Percentiles rank a stretch among this genome's conserved stretches.
Evolutionary conservation across 2,797 vertebrate genomes (phyloP).

Genomic region (Lutjanus campechanus): DNA sequence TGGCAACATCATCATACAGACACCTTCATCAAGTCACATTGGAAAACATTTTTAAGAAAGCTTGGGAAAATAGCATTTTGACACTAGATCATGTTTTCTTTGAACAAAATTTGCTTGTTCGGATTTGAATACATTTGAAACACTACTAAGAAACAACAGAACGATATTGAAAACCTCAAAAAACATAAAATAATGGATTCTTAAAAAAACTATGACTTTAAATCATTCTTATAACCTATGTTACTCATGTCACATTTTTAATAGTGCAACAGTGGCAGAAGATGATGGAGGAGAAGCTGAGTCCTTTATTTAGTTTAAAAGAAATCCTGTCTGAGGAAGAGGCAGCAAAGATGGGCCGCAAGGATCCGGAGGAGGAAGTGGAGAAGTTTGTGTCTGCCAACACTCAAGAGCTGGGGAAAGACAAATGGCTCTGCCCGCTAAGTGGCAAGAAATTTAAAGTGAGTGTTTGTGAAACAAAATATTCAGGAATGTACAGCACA

Average conservation of each 20-base stretch:
- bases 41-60: no score
- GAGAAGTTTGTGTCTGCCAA: constrained; percentile 94
- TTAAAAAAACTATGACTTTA: neutral
- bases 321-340: constrained; percentile 93
- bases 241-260: neutral
- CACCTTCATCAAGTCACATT: no score
- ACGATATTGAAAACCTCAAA: no score
- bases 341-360: constrained; percentile 92
- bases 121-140: no score
- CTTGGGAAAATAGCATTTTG: no score
- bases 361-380: constrained; percentile 93
- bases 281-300: constrained; percentile 92
- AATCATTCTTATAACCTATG: neutral
- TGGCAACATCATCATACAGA: no score
- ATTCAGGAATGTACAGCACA: neutral
- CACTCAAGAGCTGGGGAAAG: constrained; percentile 94
- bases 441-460: constrained; percentile 97
- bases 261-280: constrained; percentile 94
- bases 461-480: neutral
- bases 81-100: no score
- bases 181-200: no score
- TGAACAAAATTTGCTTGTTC: no score
- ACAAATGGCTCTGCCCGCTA: constrained; percentile 95
- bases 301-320: constrained; percentile 88
- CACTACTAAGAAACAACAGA: no score